Evolutionary conservation across 2,888 invertebrate species (phyloP), one percentile per base, ranked within the genome.

Genomic region (Aphidoletes aphidimyza): DNA sequence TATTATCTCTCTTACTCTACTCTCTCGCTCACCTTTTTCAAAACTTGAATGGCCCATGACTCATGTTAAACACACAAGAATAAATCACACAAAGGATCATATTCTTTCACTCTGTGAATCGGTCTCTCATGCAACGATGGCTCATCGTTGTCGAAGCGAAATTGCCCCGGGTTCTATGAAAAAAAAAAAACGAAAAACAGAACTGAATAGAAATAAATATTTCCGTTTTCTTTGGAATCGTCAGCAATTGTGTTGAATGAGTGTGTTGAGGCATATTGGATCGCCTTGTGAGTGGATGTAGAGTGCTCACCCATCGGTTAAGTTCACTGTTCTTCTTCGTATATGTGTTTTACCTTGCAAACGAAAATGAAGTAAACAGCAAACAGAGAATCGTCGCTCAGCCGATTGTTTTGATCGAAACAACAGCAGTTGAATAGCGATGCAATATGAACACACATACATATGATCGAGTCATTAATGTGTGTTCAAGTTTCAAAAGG

Each of bases 141-240:
- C n/a, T 30, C 22, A 22, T 11, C 69, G 17, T 9, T 69, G 6
- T 42, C 42, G 69, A 26, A 30, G 69, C 69, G 34, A 69, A 42
- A 30, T 69, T 8, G 19, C 26, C 8, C 54, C 6, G 54, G 19
- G 30, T n/a, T 8, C n/a, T n/a, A n/a, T n/a, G n/a, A n/a, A n/a
- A n/a, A n/a, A n/a, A n/a, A n/a, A n/a, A n/a, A n/a, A n/a, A 69
- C 34, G 30, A 69, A 69, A 30, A 69, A 30, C 26, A 47, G 30
- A 3, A 34, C 30, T 14, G 34, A 69, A 54, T 22, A 54, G 69
- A 69, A 69, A 69, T 69, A 69, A 69, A 69, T 69, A 69, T 69
- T 69, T 69, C 69, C 69, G 69, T 69, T 69, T 69, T 69, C 69
- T 69, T 69, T 69, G 69, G 69, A 30, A 69, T 69, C 30, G 69